Percentiles rank a stretch among this genome's conserved stretches.
Conservation (phyloP, 1,140 invertebrate species). For the Cyphomyrmex costatus region DNA sequence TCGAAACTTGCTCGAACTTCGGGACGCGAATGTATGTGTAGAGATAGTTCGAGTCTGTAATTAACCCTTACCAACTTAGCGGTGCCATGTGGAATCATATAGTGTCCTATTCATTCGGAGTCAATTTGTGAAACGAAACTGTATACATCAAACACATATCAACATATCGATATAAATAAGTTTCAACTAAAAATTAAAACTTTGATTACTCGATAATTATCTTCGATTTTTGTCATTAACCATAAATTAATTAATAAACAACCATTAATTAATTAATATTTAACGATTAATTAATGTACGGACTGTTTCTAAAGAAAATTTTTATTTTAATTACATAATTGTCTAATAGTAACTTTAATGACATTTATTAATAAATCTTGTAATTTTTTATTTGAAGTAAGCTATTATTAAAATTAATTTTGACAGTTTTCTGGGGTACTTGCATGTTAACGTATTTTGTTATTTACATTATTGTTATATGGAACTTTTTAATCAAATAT, state of each 20-base stretch:
- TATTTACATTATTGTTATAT: neutral
- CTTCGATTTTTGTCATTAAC: neutral
- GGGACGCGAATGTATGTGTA: constrained; percentile 57
- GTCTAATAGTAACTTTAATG: neutral
- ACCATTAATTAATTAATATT: too few relatives aligned
- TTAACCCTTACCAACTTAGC: constrained; percentile 62
- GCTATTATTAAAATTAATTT: constrained; percentile 15
- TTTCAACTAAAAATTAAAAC: neutral
- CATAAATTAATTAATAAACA: neutral
- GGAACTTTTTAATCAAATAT: neutral
- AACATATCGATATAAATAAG: constrained; percentile 23
- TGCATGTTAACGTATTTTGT: neutral
- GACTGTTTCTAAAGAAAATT: neutral
- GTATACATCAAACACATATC: neutral
- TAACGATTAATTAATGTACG: neutral
- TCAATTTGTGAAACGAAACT: constrained; percentile 50
- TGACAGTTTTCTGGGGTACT: neutral
- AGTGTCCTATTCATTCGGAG: constrained; percentile 53
- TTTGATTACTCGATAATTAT: neutral
- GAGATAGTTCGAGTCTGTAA: constrained; percentile 63
- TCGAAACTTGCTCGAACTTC: constrained; percentile 53
- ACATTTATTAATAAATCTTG: neutral
- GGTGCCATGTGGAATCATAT: constrained; percentile 64
- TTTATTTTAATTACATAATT: too few relatives aligned
- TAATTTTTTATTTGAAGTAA: neutral